Evolutionary conservation across 2,797 vertebrate species (phyloP).

Genomic region (Macropus fuliginosus): DNA sequence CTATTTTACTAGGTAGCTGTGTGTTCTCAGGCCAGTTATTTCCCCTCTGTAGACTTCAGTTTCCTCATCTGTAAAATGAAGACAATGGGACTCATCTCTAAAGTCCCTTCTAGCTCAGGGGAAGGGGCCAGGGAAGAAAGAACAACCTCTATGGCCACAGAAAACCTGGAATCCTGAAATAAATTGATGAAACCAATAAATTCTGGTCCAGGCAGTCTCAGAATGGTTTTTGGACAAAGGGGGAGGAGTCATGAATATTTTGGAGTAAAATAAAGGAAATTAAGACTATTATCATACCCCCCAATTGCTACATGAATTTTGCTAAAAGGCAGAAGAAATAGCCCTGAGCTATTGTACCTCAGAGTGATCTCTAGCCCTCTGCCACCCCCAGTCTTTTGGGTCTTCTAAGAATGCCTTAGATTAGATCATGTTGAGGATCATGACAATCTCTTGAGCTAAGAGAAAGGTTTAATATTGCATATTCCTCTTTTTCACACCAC

Average conservation of each 20-base stretch:
- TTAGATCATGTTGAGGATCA: not conserved
- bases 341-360: not conserved
- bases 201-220: not conserved
- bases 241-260: not conserved
- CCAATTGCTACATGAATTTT: not conserved
- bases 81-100: not conserved
- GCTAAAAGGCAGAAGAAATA: not conserved
- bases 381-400: not conserved
- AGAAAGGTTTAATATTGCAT: not conserved
- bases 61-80: conserved; percentile 14
- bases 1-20: not conserved
- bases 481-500: not conserved
- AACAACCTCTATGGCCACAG: not conserved
- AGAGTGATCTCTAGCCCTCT: not conserved
- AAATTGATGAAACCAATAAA: not conserved
- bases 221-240: not conserved
- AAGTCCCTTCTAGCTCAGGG: conserved; percentile 1
- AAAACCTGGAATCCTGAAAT: not conserved
- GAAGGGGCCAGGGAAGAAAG: conserved; percentile 21
- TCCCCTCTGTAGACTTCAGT: conserved; percentile 26
- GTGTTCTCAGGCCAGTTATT: not conserved
- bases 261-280: not conserved
- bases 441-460: not conserved
- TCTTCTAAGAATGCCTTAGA: not conserved
- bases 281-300: not conserved